These are phyloP conservation scores for Palythoa heliodiscus DNA, from an alignment of 92 coral and sea anemone species.

Conservation along the genomic window DNA sequence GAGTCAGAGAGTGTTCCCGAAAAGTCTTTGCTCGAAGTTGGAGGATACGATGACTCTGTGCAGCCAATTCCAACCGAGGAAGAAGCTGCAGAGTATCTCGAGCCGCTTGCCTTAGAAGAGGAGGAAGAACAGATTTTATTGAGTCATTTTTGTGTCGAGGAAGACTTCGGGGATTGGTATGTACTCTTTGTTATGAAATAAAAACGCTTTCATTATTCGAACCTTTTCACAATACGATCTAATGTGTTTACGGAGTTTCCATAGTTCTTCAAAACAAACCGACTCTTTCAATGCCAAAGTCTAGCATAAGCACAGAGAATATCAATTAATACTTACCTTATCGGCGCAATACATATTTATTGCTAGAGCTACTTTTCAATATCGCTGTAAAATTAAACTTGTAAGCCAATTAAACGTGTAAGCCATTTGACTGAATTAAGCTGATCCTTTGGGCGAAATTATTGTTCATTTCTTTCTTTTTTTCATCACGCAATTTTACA, in stretches of 20 bases:
- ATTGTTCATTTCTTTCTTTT: constrained; percentile 2
- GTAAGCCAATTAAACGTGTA: background rate
- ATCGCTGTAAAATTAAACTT: background rate
- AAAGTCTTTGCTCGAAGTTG: background rate
- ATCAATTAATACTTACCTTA: no score
- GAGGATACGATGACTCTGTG: constrained; percentile 44
- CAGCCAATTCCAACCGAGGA: constrained; percentile 52
- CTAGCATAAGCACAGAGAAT: no score
- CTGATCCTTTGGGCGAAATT: constrained; percentile 21
- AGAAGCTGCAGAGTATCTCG: constrained; percentile 40
- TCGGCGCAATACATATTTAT: no score
- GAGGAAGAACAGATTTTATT: constrained; percentile 46
- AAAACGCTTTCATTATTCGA: background rate
- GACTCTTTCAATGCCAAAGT: no score
- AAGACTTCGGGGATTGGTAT: constrained; percentile 46
- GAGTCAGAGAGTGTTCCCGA: constrained; percentile 33
- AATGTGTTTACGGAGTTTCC: background rate
- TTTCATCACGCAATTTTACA: background rate
- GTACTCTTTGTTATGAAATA: constrained; percentile 14
- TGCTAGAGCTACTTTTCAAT: no score
- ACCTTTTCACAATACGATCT: background rate
- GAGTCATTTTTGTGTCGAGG: constrained; percentile 53
- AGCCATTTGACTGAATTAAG: constrained; percentile 25
- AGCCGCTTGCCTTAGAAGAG: constrained; percentile 36
- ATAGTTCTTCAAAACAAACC: background rate